Base-by-base conservation (phyloP, 2,888 invertebrate species). In the Diaperis boleti region DNA sequence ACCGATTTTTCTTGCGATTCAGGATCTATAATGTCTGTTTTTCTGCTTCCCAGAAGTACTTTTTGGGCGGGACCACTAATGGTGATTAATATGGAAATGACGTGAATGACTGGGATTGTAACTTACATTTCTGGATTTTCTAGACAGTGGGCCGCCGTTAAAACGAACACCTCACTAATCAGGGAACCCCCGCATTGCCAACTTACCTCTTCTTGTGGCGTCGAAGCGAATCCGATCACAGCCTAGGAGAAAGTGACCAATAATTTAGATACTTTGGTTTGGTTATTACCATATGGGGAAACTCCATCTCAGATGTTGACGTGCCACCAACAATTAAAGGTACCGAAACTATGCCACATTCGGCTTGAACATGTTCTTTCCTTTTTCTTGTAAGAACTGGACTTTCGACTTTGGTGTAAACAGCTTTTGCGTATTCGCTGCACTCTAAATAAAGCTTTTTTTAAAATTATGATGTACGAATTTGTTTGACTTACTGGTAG, bases 131-230 rank as follows among this genome's bases (percentile, higher is more conserved):
- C 3, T 41, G 37, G 31, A 50, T 11, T 71, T 69, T 67, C 65
- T 15, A 79, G 67, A 66, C 88, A 88, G 71, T 88, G 88, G 0
- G 86, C 88, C 1, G 89, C 88, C 0, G 87, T 86, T 7, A 88
- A 72, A 1, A 89, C 81, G 74, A 82, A 87, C 39, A 76, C 75
- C 3, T 83, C 80, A 49, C 85, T 85, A 18, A 89, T 82, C 22
- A 89, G 74, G 0, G 85, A 82, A 0, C 88, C 89, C 0, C 87
- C 88, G 70, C 89, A 89, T 4, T 66, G 61, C 83, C 83, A 85
- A 0, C 35, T 37, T 7, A 76, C 66, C 1, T 68, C 65, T 4
- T 65, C 59, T 0, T 68, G 31, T 4, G 44, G 15, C 26, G 70
- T 50, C 37, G 66, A 15, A 17, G 54, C 59, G 45, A 39, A 74